Evolutionary conservation across 2,888 invertebrate species (phyloP).

Genomic region (Diadegma fenestrale): DNA sequence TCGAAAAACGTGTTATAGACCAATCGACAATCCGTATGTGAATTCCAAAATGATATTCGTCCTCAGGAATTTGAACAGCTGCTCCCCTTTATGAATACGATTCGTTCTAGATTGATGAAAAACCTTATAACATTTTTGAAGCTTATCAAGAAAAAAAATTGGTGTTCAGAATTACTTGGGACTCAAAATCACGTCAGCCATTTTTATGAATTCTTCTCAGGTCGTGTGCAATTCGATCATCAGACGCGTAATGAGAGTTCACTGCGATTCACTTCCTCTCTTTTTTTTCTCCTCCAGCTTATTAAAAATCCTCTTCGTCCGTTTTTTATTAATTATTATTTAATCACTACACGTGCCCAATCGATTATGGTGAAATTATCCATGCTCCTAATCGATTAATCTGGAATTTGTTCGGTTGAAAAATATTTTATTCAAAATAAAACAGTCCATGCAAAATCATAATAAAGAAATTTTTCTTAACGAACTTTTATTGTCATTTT

Average conservation of each 20-base stretch:
- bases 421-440: not conserved
- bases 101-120: not conserved
- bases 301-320: too few species aligned
- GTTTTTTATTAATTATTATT: not conserved
- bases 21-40: too few species aligned
- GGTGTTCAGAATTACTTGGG: not conserved
- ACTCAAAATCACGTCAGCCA: not conserved
- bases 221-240: too few species aligned
- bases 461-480: not conserved
- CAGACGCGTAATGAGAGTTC: too few species aligned
- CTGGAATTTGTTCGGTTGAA: not conserved
- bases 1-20: too few species aligned
- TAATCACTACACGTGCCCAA: not conserved
- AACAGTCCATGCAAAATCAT: not conserved
- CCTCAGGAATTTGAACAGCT: not conserved
- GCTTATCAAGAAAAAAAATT: too few species aligned
- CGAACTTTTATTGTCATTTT: constrained; percentile 15
- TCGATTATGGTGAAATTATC: not conserved
- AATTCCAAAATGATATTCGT: not conserved
- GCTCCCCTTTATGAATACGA: not conserved
- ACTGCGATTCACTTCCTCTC: too few species aligned
- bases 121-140: not conserved
- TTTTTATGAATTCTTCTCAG: not conserved
- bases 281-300: too few species aligned
- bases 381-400: not conserved